A percentile compares a stretch with the other conserved stretches of the same genome.
Evolutionary conservation across 2,113 vertebrate genomes (phyloP).

Genomic region (Rhea americana): DNA sequence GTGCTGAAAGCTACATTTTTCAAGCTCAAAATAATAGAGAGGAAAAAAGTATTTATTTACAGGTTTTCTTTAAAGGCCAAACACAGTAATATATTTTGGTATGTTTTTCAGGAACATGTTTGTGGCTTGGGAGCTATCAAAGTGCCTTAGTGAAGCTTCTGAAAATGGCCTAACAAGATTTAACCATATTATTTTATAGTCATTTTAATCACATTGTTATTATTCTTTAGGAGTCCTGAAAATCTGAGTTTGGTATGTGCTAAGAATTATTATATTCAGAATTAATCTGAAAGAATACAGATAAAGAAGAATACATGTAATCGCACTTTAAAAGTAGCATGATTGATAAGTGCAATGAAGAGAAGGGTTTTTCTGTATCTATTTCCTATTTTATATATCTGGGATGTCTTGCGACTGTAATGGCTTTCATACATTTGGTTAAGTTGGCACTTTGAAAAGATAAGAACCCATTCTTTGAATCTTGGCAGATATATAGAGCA

Average conservation of each 20-base stretch:
- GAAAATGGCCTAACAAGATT: background rate
- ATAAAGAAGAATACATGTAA: background rate
- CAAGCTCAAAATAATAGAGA: background rate
- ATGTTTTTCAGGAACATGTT: background rate
- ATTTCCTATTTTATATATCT: background rate
- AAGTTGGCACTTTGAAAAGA: background rate
- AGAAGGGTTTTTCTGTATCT: background rate
- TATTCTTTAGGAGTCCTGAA: background rate
- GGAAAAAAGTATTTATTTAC: background rate
- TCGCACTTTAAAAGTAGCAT: background rate
- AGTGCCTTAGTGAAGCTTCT: background rate
- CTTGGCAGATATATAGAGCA: background rate
- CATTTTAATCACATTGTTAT: slow-evolving; percentile 33
- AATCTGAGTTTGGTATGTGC: background rate
- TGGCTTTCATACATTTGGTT: background rate
- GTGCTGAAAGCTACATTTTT: background rate
- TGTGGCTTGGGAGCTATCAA: background rate
- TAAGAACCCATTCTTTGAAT: background rate
- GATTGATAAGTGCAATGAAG: background rate
- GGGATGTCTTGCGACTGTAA: background rate
- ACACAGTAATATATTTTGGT: background rate
- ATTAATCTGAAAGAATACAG: background rate
- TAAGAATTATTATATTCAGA: background rate
- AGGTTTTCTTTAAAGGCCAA: background rate
- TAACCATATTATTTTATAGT: slow-evolving; percentile 7